phyloP scores from a whole-genome alignment of 2,113 vertebrate genomes.

The Paracanthobrama guichenoti region DNA sequence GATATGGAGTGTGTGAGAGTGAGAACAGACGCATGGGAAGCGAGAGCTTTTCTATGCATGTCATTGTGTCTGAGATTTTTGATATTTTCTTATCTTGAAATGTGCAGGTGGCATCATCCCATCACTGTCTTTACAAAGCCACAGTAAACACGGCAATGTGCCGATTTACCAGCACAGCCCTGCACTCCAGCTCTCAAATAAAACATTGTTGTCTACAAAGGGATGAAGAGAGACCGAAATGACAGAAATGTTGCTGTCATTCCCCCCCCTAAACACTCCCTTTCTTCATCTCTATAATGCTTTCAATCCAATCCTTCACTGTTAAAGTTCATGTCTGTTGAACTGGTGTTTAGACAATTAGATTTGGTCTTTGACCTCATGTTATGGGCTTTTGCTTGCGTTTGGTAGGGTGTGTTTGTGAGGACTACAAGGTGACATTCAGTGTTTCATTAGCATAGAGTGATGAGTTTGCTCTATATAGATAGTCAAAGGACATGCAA shows the following conservation, averaged over 20 bases:
- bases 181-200: slow-evolving; percentile 13
- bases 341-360: not conserved
- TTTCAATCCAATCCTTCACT: not conserved
- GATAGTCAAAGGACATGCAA: not conserved
- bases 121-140: slow-evolving; percentile 27
- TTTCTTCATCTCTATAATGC: not conserved
- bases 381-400: not conserved
- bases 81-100: slow-evolving; percentile 42
- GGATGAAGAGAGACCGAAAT: not conserved
- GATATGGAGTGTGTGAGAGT: not conserved
- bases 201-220: slow-evolving; percentile 15
- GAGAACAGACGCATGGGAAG: not conserved
- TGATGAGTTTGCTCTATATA: slow-evolving; percentile 40
- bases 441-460: slow-evolving; percentile 34
- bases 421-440: slow-evolving; percentile 40
- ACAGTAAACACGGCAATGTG: not conserved
- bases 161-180: slow-evolving; percentile 9
- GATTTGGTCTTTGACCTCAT: slow-evolving; percentile 5
- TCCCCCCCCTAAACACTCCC: not conserved
- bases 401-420: slow-evolving; percentile 14
- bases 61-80: slow-evolving; percentile 30
- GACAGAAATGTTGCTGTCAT: slow-evolving; percentile 1
- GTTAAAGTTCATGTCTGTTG: not conserved
- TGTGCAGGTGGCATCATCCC: slow-evolving; percentile 33
- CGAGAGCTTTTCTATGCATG: not conserved